phyloP scores from a whole-genome alignment of 2,888 invertebrate genomes.

The Nipponacmea schrenckii region DNA sequence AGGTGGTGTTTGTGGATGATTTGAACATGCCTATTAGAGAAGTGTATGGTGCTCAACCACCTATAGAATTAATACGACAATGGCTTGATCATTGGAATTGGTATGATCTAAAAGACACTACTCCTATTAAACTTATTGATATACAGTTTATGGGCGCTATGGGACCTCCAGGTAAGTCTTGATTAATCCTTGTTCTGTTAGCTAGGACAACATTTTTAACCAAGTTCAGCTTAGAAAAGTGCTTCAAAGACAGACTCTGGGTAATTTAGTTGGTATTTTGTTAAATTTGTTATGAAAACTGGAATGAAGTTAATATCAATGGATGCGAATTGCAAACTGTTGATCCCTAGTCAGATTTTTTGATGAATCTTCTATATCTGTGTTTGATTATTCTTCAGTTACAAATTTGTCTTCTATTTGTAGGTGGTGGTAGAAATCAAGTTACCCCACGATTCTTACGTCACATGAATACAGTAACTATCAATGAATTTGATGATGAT shows the following conservation, averaged over 20 bases:
- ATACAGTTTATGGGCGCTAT: conserved; percentile 67
- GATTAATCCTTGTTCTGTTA: too few species aligned
- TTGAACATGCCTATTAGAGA: conserved; percentile 94
- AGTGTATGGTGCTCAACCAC: conserved; percentile 92
- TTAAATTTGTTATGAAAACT: too few species aligned
- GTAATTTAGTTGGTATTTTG: too few species aligned
- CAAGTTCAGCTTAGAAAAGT: too few species aligned
- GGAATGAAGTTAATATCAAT: too few species aligned
- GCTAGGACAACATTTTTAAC: too few species aligned
- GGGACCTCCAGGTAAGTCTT: conserved; percentile 65
- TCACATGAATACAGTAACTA: conserved; percentile 67
- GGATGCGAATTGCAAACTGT: background rate
- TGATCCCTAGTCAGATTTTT: too few species aligned
- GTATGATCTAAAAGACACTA: conserved; percentile 67
- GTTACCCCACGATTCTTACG: conserved; percentile 67
- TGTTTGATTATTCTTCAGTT: too few species aligned
- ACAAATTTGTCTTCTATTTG: conserved; percentile 50
- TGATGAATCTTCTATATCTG: too few species aligned
- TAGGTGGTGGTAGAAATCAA: conserved; percentile 70
- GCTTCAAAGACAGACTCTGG: too few species aligned
- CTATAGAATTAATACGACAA: conserved; percentile 83
- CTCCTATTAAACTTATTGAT: conserved; percentile 66
- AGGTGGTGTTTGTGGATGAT: conserved; percentile 93
- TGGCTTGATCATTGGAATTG: conserved; percentile 69
- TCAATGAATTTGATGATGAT: conserved; percentile 68